A percentile compares a stretch with the other conserved stretches of the same genome.
Evolutionary conservation across 2,113 vertebrate genomes (phyloP).

Genomic region (Fregata magnificens): DNA sequence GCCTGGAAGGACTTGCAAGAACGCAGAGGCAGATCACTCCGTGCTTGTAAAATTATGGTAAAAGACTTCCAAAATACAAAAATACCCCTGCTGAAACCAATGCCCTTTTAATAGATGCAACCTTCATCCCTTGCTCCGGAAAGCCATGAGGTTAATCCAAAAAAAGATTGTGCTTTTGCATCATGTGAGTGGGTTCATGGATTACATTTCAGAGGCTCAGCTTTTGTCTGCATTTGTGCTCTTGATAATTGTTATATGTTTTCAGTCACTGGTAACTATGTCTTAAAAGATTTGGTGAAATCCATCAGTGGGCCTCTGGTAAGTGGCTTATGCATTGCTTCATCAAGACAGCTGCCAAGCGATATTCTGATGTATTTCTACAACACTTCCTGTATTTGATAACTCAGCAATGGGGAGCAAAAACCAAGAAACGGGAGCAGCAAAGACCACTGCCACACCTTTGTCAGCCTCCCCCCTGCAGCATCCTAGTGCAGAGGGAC

Average conservation of each 20-base stretch:
- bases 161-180: background rate
- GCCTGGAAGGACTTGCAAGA: background rate
- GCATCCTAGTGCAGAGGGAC: background rate
- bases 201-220: background rate
- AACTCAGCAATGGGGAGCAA: background rate
- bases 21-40: background rate
- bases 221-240: background rate
- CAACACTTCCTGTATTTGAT: background rate
- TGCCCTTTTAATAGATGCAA: background rate
- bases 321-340: background rate
- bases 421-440: background rate
- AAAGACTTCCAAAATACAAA: background rate
- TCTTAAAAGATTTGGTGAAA: background rate
- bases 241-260: background rate
- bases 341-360: background rate
- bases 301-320: background rate
- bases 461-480: background rate
- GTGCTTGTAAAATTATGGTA: background rate
- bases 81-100: background rate
- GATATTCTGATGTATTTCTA: background rate
- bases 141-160: background rate
- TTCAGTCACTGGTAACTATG: background rate
- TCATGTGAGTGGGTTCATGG: background rate
- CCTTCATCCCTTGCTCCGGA: background rate
- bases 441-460: background rate